Evolutionary conservation across 1,140 invertebrate genomes (phyloP), one percentile per base, ranked within the genome.

Genomic region (Microplitis mediator): DNA sequence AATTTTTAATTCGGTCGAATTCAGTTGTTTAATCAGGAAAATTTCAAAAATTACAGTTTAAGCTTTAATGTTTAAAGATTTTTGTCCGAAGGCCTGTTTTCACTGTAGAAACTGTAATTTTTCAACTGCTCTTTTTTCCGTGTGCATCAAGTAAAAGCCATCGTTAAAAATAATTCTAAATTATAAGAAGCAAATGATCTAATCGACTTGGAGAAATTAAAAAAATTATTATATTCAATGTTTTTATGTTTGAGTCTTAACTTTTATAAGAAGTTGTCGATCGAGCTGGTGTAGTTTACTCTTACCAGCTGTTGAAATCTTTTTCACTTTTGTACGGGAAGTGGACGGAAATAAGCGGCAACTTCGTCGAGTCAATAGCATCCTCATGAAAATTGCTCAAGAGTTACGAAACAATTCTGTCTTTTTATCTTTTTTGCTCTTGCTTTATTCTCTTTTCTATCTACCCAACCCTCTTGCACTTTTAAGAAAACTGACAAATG

Each of bases 401-500:
- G 78, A 82, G 81, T 81, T 80, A 68, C 75, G 76, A 80, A 81
- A 80, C 80, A 82, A 80, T 81, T 80, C 75, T 71, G 72, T 63
- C 50, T 14, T 31, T 31, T 54, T 23, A 52, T 58, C 32, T 14
- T 23, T 9, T 61, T 56, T 23, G 3, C 36, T 35, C 39, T 35
- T 71, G 11, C 11, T 45, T 45, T 6, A 45, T 45, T 45, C 39
- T 11, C 39, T 6, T 45, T 45, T 45, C 0, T 45, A 45, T 45
- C 39, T 11, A 45, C 5, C 39, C 39, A 8, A 8, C 16, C 23
- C 34, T 72, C 62, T 58, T 52, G 74, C 74, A 78, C 76, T 73
- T 73, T 69, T 64, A 72, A 52, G 77, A 76, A 80, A 82, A 80
- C 79, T 81, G 81, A 82, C 81, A 82, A 82, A 82, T 81, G 79